These are phyloP conservation scores for Mesocentrotus franciscanus DNA, from an alignment of 53 echinoderm and acorn worm species.

Conservation along the genomic window DNA sequence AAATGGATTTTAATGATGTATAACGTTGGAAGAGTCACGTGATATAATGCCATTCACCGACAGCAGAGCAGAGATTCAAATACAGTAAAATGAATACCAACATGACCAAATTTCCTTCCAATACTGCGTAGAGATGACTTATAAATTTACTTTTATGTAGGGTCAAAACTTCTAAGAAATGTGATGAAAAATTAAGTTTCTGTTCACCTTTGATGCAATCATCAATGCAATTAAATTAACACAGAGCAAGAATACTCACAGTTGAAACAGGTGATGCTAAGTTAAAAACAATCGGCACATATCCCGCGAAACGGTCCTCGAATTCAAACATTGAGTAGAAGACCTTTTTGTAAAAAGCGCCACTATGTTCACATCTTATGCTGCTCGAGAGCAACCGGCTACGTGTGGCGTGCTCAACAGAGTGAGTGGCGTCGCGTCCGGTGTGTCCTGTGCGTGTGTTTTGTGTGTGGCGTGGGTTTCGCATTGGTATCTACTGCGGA, in stretches of 20 bases:
- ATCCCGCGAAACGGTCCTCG: neutral
- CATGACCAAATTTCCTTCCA: too few species aligned
- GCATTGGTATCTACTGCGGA: neutral
- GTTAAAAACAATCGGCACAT: neutral
- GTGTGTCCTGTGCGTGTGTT: neutral
- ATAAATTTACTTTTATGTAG: too few species aligned
- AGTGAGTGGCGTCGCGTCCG: neutral
- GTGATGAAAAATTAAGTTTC: neutral
- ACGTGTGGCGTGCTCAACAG: conserved; percentile 5
- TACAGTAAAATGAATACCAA: too few species aligned
- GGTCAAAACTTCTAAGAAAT: too few species aligned
- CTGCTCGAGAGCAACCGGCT: neutral
- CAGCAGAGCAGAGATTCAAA: too few species aligned
- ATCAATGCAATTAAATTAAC: neutral
- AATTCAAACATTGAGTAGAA: neutral
- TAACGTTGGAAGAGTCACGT: too few species aligned
- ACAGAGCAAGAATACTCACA: neutral
- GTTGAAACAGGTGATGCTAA: neutral
- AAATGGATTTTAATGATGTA: too few species aligned
- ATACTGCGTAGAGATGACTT: too few species aligned
- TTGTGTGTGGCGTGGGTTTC: neutral
- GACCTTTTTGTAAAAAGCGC: neutral
- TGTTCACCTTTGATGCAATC: neutral
- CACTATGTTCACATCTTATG: neutral
- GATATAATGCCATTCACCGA: too few species aligned